Percentiles rank a stretch among this genome's conserved stretches.
phyloP scores from a whole-genome alignment of 2,888 invertebrate genomes.

The Malthinus seriepunctatus region DNA sequence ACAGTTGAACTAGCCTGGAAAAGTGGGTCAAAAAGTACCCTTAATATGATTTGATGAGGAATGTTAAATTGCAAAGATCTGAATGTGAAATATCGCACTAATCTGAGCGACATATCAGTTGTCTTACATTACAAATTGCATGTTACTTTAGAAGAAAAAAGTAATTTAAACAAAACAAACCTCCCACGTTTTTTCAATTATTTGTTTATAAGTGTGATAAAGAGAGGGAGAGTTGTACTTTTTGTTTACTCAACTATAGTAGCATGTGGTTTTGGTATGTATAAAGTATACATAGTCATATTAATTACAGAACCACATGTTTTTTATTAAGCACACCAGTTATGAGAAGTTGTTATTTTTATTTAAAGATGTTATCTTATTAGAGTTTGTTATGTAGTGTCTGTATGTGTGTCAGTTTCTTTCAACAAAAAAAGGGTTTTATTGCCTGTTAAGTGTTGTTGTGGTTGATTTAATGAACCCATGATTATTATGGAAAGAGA shows the following conservation, averaged over 20 bases:
- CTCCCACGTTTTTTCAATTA: background rate
- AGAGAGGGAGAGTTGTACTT: conserved; percentile 1
- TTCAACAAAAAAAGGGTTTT: background rate
- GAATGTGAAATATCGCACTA: too few relatives aligned
- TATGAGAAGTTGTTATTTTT: conserved; percentile 16
- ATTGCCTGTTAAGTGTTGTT: conserved; percentile 1
- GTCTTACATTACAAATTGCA: too few relatives aligned
- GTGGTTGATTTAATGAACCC: background rate
- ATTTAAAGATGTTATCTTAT: conserved; percentile 6
- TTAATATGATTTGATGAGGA: too few relatives aligned
- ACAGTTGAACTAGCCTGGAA: too few relatives aligned
- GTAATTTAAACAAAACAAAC: conserved; percentile 1
- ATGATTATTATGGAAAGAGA: background rate
- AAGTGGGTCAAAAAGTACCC: too few relatives aligned
- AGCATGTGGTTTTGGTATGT: conserved; percentile 22
- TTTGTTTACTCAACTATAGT: background rate
- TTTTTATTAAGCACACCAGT: conserved; percentile 22
- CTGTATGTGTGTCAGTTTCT: conserved; percentile 2
- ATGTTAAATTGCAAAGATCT: too few relatives aligned
- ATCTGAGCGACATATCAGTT: too few relatives aligned
- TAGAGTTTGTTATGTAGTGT: background rate
- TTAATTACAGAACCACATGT: conserved; percentile 22
- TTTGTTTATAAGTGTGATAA: background rate
- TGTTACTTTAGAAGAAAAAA: background rate
- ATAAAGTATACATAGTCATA: conserved; percentile 12